A percentile compares a stretch with the other conserved stretches of the same genome.
Conservation (phyloP, 1,140 invertebrate genomes). For the Drosophila equinoxialis region DNA sequence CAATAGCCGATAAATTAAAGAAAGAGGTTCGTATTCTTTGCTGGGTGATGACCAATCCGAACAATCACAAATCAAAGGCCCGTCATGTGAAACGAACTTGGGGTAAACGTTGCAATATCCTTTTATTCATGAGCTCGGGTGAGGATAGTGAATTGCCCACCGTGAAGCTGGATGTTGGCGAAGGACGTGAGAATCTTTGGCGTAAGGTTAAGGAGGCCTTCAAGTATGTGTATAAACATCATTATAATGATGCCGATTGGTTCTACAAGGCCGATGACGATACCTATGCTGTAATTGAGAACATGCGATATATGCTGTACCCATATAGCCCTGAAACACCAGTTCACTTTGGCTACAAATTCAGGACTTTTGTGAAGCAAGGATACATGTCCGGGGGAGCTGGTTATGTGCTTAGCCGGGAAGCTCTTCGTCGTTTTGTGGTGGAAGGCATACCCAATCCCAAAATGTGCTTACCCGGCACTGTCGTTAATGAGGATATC, state of each 20-base stretch:
- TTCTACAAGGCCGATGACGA: constrained; percentile 97
- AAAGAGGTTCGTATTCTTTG: constrained; percentile 49
- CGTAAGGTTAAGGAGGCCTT: constrained; percentile 97
- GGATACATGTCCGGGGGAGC: constrained; percentile 97
- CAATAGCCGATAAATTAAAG: constrained; percentile 43
- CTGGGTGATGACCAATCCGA: constrained; percentile 54
- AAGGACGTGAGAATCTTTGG: constrained; percentile 95
- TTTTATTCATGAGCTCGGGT: constrained; percentile 94
- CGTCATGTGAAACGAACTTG: constrained; percentile 92
- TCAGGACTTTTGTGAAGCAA: constrained; percentile 87
- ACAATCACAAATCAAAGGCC: constrained; percentile 44
- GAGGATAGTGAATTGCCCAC: constrained; percentile 87
- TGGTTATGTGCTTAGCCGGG: constrained; percentile 94
- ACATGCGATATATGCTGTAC: constrained; percentile 93
- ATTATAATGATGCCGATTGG: constrained; percentile 93
- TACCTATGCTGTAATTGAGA: constrained; percentile 96
- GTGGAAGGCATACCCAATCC: constrained; percentile 88
- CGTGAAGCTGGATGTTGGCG: constrained; percentile 89
- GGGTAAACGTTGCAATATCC: constrained; percentile 95
- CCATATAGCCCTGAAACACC: constrained; percentile 88
- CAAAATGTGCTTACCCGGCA: constrained; percentile 87
- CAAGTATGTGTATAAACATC: constrained; percentile 92
- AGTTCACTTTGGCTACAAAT: constrained; percentile 94
- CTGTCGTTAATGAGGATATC: constrained; percentile 92
- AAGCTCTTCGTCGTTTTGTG: constrained; percentile 89